phyloP scores from a whole-genome alignment of 2,797 vertebrate genomes.

The Eremophila alpestris region DNA sequence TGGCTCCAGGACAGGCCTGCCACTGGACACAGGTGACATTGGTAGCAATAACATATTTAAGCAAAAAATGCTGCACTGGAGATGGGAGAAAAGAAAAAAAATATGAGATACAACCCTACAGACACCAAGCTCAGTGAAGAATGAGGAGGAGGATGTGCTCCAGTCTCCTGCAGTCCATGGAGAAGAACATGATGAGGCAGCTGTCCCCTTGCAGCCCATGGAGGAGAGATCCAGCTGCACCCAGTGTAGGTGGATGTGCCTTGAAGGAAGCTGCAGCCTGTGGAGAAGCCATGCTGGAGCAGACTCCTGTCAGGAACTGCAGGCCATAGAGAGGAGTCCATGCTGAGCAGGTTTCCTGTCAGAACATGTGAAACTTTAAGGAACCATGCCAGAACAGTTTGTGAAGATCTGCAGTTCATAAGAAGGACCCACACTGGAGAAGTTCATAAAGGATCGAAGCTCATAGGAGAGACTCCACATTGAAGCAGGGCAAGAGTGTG shows the following conservation, averaged over 20 bases:
- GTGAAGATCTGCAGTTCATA: neutral
- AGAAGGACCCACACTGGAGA: neutral
- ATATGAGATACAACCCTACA: neutral
- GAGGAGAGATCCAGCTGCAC: neutral
- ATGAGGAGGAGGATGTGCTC: neutral
- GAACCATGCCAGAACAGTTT: fast-evolving
- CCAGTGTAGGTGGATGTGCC: fast-evolving
- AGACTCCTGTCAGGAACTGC: neutral
- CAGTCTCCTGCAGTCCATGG: fast-evolving
- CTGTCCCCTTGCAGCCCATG: neutral
- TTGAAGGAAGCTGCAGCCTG: neutral
- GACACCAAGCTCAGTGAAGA: neutral
- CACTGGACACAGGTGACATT: neutral
- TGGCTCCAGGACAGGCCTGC: neutral
- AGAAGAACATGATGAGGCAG: fast-evolving
- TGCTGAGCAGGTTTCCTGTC: neutral
- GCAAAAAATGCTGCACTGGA: neutral
- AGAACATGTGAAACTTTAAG: neutral
- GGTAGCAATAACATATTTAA: neutral
- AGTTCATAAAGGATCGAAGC: neutral
- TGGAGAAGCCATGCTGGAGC: neutral
- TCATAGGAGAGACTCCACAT: fast-evolving
- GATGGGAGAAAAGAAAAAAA: neutral
- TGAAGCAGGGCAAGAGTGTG: fast-evolving
- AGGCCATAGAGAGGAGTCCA: neutral